phyloP scores from a whole-genome alignment of 2,113 vertebrate species.

The Epinephelus moara region DNA sequence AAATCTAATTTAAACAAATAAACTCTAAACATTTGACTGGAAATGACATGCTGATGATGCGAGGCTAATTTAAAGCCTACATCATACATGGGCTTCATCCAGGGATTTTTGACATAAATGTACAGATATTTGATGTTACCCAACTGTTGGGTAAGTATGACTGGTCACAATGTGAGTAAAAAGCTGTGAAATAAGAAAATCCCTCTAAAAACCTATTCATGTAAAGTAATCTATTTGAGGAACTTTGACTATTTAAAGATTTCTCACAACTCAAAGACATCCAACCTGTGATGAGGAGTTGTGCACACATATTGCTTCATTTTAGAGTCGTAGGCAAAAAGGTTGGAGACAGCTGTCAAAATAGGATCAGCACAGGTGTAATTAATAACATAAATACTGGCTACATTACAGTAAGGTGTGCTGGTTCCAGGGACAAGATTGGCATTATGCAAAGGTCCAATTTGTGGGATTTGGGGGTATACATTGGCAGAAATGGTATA shows the following conservation, averaged over 20 bases:
- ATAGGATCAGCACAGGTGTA: neutral
- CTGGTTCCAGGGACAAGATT: neutral
- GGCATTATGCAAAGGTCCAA: no score
- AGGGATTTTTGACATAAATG: neutral
- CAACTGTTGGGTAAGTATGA: neutral
- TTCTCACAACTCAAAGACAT: neutral
- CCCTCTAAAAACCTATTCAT: neutral
- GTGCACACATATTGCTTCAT: neutral
- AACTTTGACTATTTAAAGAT: neutral
- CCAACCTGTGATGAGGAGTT: neutral
- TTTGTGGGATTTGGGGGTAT: no score
- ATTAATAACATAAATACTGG: neutral
- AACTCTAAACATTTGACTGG: neutral
- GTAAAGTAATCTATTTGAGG: neutral
- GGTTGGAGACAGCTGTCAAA: neutral
- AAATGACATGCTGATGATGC: neutral
- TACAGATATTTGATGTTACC: no score
- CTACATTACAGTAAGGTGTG: neutral
- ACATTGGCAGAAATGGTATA: no score
- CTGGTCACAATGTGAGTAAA: neutral
- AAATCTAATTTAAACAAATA: neutral
- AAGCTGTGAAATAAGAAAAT: neutral
- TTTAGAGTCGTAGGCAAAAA: neutral
- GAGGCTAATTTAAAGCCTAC: neutral
- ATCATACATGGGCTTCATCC: neutral